These are phyloP conservation scores for Stegodyphus mimosarum DNA, from an alignment of 1,140 invertebrate species.

Conservation along the genomic window DNA sequence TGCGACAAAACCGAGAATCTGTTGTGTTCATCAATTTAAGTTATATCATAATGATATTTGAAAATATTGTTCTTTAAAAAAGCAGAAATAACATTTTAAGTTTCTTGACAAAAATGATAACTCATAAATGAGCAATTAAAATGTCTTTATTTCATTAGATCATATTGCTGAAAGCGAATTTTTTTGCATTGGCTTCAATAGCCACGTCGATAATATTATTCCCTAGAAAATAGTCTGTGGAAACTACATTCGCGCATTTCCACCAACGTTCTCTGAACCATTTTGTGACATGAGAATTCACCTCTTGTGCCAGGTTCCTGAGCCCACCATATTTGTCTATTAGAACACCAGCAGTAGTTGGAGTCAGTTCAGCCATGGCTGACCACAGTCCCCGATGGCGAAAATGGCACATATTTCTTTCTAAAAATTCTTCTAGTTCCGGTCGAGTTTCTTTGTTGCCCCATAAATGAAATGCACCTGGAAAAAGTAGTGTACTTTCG, in stretches of 20 bases:
- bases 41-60: no score
- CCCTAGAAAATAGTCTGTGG: conserved; percentile 83
- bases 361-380: conserved; percentile 78
- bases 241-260: conserved; percentile 78
- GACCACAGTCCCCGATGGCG: conserved; percentile 34
- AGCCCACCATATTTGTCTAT: conserved; percentile 70
- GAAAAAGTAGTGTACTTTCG: conserved; percentile 66
- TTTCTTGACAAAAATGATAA: no score
- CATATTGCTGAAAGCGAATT: conserved; percentile 11
- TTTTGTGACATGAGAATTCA: conserved; percentile 77
- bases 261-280: conserved; percentile 76
- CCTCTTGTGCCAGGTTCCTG: conserved; percentile 76
- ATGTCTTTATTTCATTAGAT: not conserved
- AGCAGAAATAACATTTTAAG: not conserved
- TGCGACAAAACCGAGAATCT: no score
- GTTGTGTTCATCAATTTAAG: no score
- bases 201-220: conserved; percentile 80
- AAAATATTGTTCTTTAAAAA: not conserved
- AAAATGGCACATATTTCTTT: conserved; percentile 58
- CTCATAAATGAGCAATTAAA: no score
- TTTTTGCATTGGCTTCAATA: conserved; percentile 72
- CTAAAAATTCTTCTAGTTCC: conserved; percentile 70
- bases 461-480: conserved; percentile 73
- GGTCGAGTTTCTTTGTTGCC: conserved; percentile 72
- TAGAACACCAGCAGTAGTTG: conserved; percentile 77